phyloP scores from a whole-genome alignment of 2,797 vertebrate species.

The Xiphophorus birchmanni region DNA sequence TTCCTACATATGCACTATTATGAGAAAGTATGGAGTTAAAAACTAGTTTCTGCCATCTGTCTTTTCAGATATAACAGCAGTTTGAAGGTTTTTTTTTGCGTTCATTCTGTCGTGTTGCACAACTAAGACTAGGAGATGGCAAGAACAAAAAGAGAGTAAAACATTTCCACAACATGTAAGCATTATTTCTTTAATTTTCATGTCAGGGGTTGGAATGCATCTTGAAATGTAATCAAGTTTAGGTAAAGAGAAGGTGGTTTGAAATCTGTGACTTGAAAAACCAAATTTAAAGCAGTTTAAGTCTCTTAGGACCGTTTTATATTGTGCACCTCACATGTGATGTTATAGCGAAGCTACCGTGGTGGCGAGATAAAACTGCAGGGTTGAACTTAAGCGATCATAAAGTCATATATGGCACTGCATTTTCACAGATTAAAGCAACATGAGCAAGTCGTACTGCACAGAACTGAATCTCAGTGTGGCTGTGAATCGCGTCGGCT shows the following conservation, averaged over 20 bases:
- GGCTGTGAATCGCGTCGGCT: conserved; percentile 14
- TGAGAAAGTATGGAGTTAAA: background rate
- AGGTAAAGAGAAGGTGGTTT: background rate
- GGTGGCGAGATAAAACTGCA: background rate
- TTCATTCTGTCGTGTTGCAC: background rate
- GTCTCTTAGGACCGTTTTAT: background rate
- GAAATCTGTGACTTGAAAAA: conserved; percentile 1
- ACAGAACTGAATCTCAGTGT: background rate
- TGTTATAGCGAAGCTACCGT: background rate
- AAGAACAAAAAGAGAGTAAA: background rate
- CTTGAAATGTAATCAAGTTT: conserved; percentile 9
- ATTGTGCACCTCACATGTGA: background rate
- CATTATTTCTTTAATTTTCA: conserved; percentile 15
- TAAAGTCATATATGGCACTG: conserved; percentile 19
- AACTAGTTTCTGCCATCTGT: background rate
- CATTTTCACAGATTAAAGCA: conserved; percentile 9
- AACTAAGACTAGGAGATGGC: background rate
- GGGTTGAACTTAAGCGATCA: conserved; percentile 10
- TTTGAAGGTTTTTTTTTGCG: background rate
- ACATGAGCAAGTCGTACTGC: conserved; percentile 19
- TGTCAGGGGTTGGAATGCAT: conserved; percentile 5
- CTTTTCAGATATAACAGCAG: background rate
- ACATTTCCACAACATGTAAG: background rate
- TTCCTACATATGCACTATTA: background rate
- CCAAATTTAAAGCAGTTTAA: background rate